Evolutionary conservation across 92 coral and sea anemone genomes (phyloP).

Genomic region (Desmophyllum pertusum): DNA sequence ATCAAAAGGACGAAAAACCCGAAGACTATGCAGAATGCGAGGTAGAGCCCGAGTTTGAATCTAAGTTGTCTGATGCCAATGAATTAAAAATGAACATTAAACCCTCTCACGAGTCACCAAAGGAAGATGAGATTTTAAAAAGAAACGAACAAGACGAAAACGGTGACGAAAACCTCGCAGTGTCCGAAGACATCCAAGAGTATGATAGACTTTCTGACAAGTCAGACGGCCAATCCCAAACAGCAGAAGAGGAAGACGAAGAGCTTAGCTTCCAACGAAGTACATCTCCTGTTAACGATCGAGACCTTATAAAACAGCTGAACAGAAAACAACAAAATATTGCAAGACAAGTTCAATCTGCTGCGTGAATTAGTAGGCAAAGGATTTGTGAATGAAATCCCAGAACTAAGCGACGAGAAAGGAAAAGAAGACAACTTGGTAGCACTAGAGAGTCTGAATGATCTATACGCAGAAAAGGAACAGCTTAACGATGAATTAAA

Average conservation of each 20-base stretch:
- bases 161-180: background rate
- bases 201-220: background rate
- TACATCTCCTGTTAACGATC: constrained; percentile 11
- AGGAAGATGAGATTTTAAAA: background rate
- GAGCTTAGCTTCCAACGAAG: background rate
- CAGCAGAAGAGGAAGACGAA: background rate
- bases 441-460: constrained; percentile 4
- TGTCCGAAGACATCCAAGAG: background rate
- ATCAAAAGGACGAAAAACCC: background rate
- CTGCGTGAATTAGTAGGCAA: constrained; percentile 82
- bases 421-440: background rate
- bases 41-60: background rate
- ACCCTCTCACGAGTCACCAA: background rate
- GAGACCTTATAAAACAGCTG: constrained; percentile 29
- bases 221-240: background rate
- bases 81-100: background rate
- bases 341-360: constrained; percentile 65
- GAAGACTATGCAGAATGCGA: background rate
- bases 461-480: constrained; percentile 48
- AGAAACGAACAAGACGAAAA: background rate
- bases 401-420: constrained; percentile 58
- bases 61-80: background rate
- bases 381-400: constrained; percentile 84
- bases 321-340: constrained; percentile 43
- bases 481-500: constrained; percentile 36